Percentiles rank a stretch among this genome's conserved stretches.
These are phyloP conservation scores for Beroe ovata DNA, from an alignment of 37 sponge, comb jelly and placozoan genomes.

Conservation along the genomic window DNA sequence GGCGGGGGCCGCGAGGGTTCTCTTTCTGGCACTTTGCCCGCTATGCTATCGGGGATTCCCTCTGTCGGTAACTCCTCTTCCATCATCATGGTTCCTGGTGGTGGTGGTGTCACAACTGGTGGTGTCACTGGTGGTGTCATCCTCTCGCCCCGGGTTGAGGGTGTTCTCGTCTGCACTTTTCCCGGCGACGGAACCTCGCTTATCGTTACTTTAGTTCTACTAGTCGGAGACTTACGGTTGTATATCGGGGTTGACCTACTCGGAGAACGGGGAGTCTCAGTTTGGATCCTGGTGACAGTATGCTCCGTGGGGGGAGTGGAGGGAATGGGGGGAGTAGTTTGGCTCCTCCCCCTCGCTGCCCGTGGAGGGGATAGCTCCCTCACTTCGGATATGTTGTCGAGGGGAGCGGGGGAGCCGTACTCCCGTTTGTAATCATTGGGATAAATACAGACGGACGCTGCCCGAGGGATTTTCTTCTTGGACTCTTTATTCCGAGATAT, in stretches of 20 bases:
- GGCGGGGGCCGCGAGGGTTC: background rate
- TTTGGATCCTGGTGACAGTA: background rate
- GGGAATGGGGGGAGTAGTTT: background rate
- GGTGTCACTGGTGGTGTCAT: too few relatives aligned
- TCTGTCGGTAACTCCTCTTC: background rate
- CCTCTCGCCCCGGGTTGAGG: background rate
- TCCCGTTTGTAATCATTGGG: background rate
- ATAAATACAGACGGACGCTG: background rate
- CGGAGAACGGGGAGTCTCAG: background rate
- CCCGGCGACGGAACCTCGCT: background rate
- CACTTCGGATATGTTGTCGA: background rate
- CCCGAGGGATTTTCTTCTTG: slow-evolving; percentile 1
- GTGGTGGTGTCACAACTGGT: too few relatives aligned
- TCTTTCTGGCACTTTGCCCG: background rate
- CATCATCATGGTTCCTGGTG: too few relatives aligned
- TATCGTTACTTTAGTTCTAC: background rate
- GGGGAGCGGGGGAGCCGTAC: background rate
- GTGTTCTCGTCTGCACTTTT: background rate
- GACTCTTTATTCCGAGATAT: background rate
- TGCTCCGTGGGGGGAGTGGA: background rate
- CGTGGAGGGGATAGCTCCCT: background rate
- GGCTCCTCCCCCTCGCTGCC: background rate
- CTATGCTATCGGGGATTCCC: background rate
- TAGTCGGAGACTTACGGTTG: background rate
- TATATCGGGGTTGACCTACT: background rate